Percentiles rank a stretch among this genome's conserved stretches.
phyloP scores from a whole-genome alignment of 2,797 vertebrate species.

The Acanthurus leucopareius region DNA sequence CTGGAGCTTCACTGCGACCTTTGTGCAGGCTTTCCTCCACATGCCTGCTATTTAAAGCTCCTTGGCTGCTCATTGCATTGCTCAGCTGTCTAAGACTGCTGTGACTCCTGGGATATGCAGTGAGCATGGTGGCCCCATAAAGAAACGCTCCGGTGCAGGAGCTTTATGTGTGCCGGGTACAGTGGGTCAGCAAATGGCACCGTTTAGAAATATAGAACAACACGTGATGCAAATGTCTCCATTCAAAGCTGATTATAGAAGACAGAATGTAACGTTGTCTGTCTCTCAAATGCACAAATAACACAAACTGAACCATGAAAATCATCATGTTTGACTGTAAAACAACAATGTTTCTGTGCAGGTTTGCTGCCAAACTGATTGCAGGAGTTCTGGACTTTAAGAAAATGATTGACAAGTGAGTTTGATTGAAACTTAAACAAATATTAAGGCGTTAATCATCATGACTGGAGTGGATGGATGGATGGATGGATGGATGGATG shows the following conservation, averaged over 20 bases:
- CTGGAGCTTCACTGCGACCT: constrained; percentile 81
- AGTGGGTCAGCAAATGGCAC: background rate
- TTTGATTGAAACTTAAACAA: constrained; percentile 35
- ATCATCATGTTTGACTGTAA: background rate
- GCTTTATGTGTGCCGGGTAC: constrained; percentile 1
- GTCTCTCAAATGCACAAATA: background rate
- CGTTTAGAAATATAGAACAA: background rate
- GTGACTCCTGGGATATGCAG: constrained; percentile 65
- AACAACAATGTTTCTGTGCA: constrained; percentile 63
- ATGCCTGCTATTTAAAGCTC: constrained; percentile 82
- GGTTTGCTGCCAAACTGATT: constrained; percentile 96
- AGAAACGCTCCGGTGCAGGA: constrained; percentile 11
- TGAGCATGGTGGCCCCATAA: constrained; percentile 28
- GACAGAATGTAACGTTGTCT: background rate
- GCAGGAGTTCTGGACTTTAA: constrained; percentile 97
- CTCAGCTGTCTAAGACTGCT: constrained; percentile 77
- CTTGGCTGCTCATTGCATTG: constrained; percentile 51
- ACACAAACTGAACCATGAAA: background rate
- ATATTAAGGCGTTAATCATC: background rate
- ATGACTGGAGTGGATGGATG: background rate
- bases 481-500: too few species aligned
- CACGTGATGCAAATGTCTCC: background rate
- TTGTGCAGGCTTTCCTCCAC: constrained; percentile 81
- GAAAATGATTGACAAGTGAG: constrained; percentile 95
- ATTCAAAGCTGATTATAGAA: constrained; percentile 6